Percentiles rank a stretch among this genome's conserved stretches.
phyloP scores from a whole-genome alignment of 1,140 invertebrate species.

The Drosophila setifemur region DNA sequence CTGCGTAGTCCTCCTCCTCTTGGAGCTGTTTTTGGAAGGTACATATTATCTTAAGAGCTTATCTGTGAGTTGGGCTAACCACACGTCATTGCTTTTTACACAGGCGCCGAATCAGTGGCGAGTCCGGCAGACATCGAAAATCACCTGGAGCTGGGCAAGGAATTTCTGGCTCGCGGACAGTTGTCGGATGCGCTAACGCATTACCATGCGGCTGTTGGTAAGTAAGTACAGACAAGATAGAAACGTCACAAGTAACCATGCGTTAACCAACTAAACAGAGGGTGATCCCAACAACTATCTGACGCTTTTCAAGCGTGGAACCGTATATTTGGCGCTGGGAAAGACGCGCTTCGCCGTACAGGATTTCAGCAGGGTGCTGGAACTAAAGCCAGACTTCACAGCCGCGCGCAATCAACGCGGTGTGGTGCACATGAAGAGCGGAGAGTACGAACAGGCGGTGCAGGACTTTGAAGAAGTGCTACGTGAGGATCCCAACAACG shows the following conservation, averaged over 20 bases:
- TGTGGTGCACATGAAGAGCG: slow-evolving; percentile 94
- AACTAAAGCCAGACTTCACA: slow-evolving; percentile 97
- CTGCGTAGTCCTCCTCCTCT: slow-evolving; percentile 68
- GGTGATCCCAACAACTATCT: slow-evolving; percentile 98
- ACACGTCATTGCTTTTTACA: slow-evolving; percentile 30
- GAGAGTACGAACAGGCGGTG: slow-evolving; percentile 91
- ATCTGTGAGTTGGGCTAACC: slow-evolving; percentile 11
- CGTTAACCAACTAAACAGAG: no score
- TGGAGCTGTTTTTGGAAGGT: slow-evolving; percentile 81
- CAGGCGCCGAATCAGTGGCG: slow-evolving; percentile 85
- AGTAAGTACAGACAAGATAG: not conserved
- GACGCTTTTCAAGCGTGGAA: slow-evolving; percentile 96
- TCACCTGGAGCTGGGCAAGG: slow-evolving; percentile 96
- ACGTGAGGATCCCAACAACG: slow-evolving; percentile 88
- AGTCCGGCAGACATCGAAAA: slow-evolving; percentile 92
- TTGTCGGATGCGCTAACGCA: slow-evolving; percentile 97
- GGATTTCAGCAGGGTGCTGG: slow-evolving; percentile 96
- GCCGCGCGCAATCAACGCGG: slow-evolving; percentile 94
- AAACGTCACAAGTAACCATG: no score
- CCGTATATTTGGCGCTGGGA: slow-evolving; percentile 97
- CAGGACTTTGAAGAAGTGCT: slow-evolving; percentile 91
- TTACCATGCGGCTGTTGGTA: slow-evolving; percentile 98
- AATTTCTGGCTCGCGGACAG: slow-evolving; percentile 95
- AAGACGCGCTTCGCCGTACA: slow-evolving; percentile 97
- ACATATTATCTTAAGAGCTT: not conserved